Evolutionary conservation across 2,113 vertebrate genomes (phyloP).

Genomic region (Laticauda laticaudata): DNA sequence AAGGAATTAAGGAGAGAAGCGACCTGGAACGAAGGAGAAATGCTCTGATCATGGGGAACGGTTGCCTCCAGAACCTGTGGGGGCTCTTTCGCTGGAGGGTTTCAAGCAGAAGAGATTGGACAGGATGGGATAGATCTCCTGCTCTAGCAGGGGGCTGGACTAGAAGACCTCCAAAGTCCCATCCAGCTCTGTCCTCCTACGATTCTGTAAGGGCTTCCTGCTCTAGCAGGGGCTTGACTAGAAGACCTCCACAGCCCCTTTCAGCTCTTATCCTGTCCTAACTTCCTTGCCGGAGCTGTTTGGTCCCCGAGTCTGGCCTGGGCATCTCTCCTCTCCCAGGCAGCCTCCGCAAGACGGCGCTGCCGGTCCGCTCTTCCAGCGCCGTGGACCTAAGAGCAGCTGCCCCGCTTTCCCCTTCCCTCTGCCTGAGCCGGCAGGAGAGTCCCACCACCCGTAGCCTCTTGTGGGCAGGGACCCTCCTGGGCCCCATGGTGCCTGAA

Average conservation of each 20-base stretch:
- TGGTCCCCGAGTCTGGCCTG: accelerated
- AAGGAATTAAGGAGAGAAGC: background rate
- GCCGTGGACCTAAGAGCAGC: accelerated
- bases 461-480: background rate
- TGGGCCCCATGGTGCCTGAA: too few relatives aligned
- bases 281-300: background rate
- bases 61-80: background rate
- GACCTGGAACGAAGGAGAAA: background rate
- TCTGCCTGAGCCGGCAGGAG: background rate
- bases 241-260: background rate
- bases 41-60: background rate
- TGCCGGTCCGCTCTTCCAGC: background rate
- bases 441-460: background rate
- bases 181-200: too few relatives aligned
- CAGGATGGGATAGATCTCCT: too few relatives aligned
- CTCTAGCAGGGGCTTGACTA: too few relatives aligned
- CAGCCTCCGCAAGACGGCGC: background rate
- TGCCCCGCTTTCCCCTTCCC: background rate
- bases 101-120: background rate
- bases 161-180: background rate
- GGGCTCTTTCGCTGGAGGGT: background rate
- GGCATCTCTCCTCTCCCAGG: background rate
- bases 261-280: background rate
- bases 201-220: too few relatives aligned
- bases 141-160: too few relatives aligned